A percentile compares a stretch with the other conserved stretches of the same genome.
Conservation (phyloP, 2,113 vertebrate species). For the Lepidothrix coronata region DNA sequence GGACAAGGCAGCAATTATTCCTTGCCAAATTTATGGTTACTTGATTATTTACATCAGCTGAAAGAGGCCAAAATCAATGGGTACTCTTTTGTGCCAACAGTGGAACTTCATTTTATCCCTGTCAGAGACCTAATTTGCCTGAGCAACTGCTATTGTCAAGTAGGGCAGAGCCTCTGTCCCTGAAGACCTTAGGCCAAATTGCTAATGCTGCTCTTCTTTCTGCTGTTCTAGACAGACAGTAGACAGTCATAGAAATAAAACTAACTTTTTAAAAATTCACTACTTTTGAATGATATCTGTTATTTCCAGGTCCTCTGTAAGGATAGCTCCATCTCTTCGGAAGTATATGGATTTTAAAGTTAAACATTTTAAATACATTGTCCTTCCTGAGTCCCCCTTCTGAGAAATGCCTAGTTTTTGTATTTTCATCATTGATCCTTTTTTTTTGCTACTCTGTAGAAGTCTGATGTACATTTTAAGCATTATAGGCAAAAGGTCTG, state of each 20-base stretch:
- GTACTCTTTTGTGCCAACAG: slow-evolving; percentile 31
- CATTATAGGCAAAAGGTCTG: neutral
- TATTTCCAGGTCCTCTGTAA: neutral
- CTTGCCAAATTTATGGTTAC: slow-evolving; percentile 44
- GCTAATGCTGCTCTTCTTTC: neutral
- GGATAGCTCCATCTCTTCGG: neutral
- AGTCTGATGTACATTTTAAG: neutral
- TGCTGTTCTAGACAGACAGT: neutral
- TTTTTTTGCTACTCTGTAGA: neutral
- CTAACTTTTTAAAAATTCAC: neutral
- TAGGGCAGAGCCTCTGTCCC: neutral
- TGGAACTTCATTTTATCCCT: slow-evolving; percentile 45
- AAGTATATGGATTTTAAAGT: neutral
- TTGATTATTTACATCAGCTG: slow-evolving; percentile 53
- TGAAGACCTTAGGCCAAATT: neutral
- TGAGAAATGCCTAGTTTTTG: neutral
- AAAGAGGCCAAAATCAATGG: slow-evolving; percentile 26
- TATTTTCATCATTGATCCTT: neutral
- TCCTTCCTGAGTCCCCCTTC: neutral
- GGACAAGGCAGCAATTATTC: slow-evolving; percentile 33
- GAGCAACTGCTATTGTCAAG: slow-evolving; percentile 9
- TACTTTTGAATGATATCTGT: neutral
- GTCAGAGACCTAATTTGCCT: slow-evolving; percentile 25
- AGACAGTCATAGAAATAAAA: neutral
- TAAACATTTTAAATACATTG: neutral